Percentiles rank a stretch among this genome's conserved stretches.
Evolutionary conservation across 1,140 invertebrate species (phyloP).

Genomic region (Drosophila miranda): DNA sequence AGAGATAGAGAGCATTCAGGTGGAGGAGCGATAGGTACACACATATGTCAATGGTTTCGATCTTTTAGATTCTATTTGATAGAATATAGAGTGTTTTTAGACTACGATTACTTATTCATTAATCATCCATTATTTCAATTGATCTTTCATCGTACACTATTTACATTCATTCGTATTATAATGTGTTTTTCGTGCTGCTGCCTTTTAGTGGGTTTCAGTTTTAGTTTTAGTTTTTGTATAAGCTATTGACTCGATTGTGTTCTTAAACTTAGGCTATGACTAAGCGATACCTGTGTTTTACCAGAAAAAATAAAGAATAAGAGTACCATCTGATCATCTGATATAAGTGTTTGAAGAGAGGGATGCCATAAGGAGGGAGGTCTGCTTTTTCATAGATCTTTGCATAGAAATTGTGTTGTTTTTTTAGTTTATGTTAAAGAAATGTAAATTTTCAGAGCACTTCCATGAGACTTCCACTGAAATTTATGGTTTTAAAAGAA

Average conservation of each 20-base stretch:
- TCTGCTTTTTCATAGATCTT: background rate
- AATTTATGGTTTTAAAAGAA: too few relatives aligned
- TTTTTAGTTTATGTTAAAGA: too few relatives aligned
- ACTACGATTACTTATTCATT: slow-evolving; percentile 43
- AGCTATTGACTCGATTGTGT: slow-evolving; percentile 48
- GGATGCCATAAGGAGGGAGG: too few relatives aligned
- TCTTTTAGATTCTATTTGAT: slow-evolving; percentile 64
- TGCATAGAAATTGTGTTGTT: too few relatives aligned
- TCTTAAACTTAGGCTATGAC: slow-evolving; percentile 41
- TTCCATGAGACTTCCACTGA: too few relatives aligned
- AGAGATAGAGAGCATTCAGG: slow-evolving; percentile 63
- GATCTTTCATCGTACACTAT: slow-evolving; percentile 6
- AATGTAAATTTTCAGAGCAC: too few relatives aligned
- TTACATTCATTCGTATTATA: slow-evolving; percentile 13
- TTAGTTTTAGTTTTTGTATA: slow-evolving; percentile 21
- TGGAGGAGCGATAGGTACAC: slow-evolving; percentile 79
- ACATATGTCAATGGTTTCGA: slow-evolving; percentile 69
- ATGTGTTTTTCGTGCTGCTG: slow-evolving; percentile 7
- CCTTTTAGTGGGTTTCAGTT: background rate
- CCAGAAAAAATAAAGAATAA: slow-evolving; percentile 27
- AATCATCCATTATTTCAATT: too few relatives aligned
- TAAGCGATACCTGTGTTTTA: slow-evolving; percentile 58
- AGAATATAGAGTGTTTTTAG: slow-evolving; percentile 47
- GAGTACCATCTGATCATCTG: background rate
- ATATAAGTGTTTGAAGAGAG: slow-evolving; percentile 1